Base-by-base conservation (phyloP, 2,797 vertebrate genomes). In the Phoebastria nigripes region DNA sequence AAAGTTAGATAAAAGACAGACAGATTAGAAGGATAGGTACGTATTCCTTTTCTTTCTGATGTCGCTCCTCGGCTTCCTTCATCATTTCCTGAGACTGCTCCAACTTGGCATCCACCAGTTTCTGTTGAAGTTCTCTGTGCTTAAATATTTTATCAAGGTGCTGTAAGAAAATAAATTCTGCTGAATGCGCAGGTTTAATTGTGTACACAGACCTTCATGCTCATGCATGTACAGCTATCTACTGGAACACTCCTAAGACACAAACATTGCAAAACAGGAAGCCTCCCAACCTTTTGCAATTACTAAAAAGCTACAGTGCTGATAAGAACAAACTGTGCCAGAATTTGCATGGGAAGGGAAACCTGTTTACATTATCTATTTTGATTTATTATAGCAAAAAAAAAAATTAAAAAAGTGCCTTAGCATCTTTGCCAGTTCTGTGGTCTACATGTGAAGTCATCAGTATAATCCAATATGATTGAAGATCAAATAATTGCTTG, bases 121-220 rank as follows among this genome's bases (percentile, higher is more conserved):
- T 98, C 97, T 99, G 98, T 94, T 99, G 99, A 86, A 99, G 98
- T 76, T 99, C 99, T 62, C 98, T 98, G 93, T 99, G 99, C 52
- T 98, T 98, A 98, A 99, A 99, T 97, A 99, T 98, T 98, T 99
- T 99, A 97, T 99, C 99, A 96, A 99, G 97, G 96, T 98, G 98
- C 99, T 99, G 97, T 49, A 97, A 92, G 76, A 94, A 96, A 90
- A 97, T 2, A 87, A 86, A 95, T 15, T 79, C 58, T 22, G 44
- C 66, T 96, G 73, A 96, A 83, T 54, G 37, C 39, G 31, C 47
- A 73, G 35, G 58, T 67, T 77, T 51, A 73, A n/a, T 66, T 65
- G 69, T 33, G 33, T 35, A 62, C 54, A 42, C 51, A 82, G 31
- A 24, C n/a, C 28, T 87, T 91, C 69, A 58, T 74, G 78, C 56